Percentiles rank a stretch among this genome's conserved stretches.
phyloP scores from a whole-genome alignment of 2,113 vertebrate species.

The Eptatretus burgeri region DNA sequence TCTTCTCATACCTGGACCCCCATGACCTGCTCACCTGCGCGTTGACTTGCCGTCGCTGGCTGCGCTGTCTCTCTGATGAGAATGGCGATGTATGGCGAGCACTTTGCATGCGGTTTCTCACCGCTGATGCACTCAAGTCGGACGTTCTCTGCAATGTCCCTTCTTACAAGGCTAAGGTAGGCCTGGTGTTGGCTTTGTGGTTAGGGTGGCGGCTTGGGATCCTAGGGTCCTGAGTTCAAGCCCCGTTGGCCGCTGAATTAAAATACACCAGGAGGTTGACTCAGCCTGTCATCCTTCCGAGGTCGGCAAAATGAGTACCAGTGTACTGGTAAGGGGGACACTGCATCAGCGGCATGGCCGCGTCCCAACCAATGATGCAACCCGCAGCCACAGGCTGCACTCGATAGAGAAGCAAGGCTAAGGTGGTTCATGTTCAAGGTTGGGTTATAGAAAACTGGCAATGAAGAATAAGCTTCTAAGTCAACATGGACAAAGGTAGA shows the following conservation, averaged over 20 bases:
- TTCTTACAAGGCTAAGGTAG: conserved; percentile 73
- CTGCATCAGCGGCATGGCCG: too few species aligned
- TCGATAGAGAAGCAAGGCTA: conserved; percentile 12
- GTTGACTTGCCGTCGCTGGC: conserved; percentile 72
- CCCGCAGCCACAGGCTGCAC: too few species aligned
- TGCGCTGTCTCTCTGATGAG: conserved; percentile 54
- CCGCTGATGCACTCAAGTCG: conserved; percentile 59
- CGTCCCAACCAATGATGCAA: too few species aligned
- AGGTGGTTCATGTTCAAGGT: background rate
- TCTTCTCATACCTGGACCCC: conserved; percentile 70
- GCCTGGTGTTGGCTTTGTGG: too few species aligned
- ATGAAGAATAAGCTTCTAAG: background rate
- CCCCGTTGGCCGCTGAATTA: too few species aligned
- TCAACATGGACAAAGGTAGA: background rate
- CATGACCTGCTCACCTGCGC: conserved; percentile 45
- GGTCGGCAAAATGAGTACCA: too few species aligned
- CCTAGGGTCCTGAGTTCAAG: too few species aligned
- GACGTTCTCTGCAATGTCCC: conserved; percentile 87
- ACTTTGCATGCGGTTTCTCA: conserved; percentile 36
- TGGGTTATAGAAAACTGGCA: background rate
- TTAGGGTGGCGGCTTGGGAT: too few species aligned
- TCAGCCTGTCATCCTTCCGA: too few species aligned
- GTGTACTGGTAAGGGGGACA: too few species aligned
- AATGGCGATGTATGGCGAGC: conserved; percentile 98
- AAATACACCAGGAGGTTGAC: too few species aligned